Evolutionary conservation across 2,797 vertebrate species (phyloP).

Genomic region (Steatocranus sp.): DNA sequence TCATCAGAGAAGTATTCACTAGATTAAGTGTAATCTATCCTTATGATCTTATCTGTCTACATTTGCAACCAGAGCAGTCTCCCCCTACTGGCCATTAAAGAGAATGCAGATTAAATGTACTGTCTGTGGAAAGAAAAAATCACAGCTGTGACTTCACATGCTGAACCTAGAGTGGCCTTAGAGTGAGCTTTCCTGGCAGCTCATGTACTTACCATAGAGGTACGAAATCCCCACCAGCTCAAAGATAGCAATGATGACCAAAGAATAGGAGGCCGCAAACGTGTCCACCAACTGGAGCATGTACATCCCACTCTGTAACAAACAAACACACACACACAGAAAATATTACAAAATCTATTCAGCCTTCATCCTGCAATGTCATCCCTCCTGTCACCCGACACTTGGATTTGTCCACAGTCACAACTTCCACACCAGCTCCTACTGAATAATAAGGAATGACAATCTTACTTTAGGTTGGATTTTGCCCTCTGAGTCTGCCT

Average conservation of each 20-base stretch:
- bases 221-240: conserved; percentile 95
- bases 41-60: not conserved
- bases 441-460: not conserved
- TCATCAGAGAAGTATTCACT: not conserved
- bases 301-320: conserved; percentile 89
- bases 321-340: conserved; percentile 16
- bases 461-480: not conserved
- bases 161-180: not conserved
- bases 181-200: not conserved
- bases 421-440: not conserved
- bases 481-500: conserved; percentile 1
- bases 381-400: not conserved
- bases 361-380: not conserved
- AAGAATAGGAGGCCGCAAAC: conserved; percentile 92
- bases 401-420: not conserved
- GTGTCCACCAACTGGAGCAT: conserved; percentile 98
- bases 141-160: not conserved
- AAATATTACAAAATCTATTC: not conserved
- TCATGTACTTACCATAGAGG: conserved; percentile 85
- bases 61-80: not conserved
- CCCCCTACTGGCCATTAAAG: not conserved
- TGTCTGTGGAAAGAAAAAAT: not conserved
- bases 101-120: not conserved
- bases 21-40: not conserved
- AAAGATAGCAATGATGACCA: conserved; percentile 97